Conservation (phyloP, 53 echinoderm and acorn worm species). For the Paelopatides confundens region DNA sequence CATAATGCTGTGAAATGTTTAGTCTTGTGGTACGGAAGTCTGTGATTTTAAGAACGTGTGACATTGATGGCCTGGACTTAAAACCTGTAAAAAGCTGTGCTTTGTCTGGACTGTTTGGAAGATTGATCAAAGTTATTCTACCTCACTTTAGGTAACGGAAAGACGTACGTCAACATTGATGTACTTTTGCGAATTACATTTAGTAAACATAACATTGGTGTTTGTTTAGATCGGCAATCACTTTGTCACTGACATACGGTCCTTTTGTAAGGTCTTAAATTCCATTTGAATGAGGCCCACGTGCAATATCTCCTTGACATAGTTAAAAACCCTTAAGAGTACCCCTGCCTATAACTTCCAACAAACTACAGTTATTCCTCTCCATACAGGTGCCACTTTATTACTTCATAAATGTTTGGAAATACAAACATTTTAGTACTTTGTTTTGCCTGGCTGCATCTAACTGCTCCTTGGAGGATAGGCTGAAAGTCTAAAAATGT, state of each 20-base stretch:
- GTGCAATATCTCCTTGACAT: not conserved
- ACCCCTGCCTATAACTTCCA: not conserved
- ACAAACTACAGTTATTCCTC: not conserved
- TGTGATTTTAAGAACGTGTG: too few relatives aligned
- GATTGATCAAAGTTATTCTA: not conserved
- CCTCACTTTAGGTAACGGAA: not conserved
- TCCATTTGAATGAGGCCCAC: not conserved
- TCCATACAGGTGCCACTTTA: not conserved
- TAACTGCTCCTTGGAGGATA: not conserved
- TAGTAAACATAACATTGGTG: not conserved
- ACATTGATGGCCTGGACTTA: too few relatives aligned
- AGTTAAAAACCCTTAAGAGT: not conserved
- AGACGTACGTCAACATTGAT: too few relatives aligned
- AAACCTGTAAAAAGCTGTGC: too few relatives aligned
- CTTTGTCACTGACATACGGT: not conserved
- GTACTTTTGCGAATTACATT: not conserved
- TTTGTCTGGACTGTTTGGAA: slow-evolving; percentile 2
- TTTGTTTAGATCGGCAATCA: not conserved
- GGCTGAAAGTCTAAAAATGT: not conserved
- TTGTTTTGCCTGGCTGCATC: not conserved
- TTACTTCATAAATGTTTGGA: not conserved
- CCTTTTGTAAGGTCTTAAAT: not conserved
- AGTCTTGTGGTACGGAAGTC: too few relatives aligned
- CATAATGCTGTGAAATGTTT: too few relatives aligned
- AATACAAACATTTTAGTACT: not conserved